Percentiles rank a stretch among this genome's conserved stretches.
Conservation (phyloP, 2,113 vertebrate species). For the Gila orcuttii region DNA sequence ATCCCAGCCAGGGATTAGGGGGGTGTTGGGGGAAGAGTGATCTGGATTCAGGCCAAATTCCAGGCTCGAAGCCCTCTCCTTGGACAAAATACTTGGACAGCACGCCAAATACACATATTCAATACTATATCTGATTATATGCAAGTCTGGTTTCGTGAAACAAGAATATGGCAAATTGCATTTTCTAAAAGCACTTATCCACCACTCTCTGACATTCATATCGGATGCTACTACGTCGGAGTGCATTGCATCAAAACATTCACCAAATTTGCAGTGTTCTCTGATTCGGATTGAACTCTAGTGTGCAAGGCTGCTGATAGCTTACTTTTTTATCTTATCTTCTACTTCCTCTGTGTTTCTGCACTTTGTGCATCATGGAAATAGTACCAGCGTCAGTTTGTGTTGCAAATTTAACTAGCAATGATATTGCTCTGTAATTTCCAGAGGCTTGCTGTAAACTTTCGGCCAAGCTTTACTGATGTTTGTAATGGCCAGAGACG, state of each 20-base stretch:
- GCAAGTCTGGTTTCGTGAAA: too few species aligned
- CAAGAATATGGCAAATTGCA: not conserved
- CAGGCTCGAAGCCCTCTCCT: too few species aligned
- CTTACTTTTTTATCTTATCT: not conserved
- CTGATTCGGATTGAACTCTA: not conserved
- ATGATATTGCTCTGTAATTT: not conserved
- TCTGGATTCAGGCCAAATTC: too few species aligned
- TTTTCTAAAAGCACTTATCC: not conserved
- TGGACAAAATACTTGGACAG: too few species aligned
- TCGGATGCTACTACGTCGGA: not conserved
- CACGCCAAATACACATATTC: too few species aligned
- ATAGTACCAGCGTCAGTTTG: not conserved
- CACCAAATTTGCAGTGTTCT: not conserved
- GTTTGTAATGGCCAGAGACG: not conserved
- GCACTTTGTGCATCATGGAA: not conserved
- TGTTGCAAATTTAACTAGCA: not conserved
- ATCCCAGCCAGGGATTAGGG: too few species aligned
- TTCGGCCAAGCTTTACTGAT: not conserved
- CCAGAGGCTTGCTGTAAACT: not conserved
- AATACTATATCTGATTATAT: too few species aligned
- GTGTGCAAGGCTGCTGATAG: not conserved
- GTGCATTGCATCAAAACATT: not conserved
- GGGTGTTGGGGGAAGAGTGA: too few species aligned
- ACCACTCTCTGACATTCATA: not conserved
- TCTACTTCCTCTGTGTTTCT: not conserved